phyloP scores from a whole-genome alignment of 2,113 vertebrate genomes.

The Hiodon alosoides region DNA sequence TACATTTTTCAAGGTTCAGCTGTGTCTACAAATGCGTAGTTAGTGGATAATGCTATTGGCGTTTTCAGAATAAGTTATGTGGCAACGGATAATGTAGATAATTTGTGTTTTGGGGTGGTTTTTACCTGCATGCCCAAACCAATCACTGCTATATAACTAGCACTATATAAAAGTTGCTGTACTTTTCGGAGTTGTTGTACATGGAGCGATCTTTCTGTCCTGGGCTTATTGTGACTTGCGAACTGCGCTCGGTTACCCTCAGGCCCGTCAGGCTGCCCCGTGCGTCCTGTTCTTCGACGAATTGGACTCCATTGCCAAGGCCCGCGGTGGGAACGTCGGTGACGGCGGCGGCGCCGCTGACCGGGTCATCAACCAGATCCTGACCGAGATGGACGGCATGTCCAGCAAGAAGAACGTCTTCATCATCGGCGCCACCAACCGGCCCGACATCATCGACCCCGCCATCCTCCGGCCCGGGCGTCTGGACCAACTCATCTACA shows the following conservation, averaged over 20 bases:
- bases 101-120: neutral
- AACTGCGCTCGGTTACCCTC: neutral
- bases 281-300: slow-evolving; percentile 98
- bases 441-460: slow-evolving; percentile 96
- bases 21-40: neutral
- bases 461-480: slow-evolving; percentile 93
- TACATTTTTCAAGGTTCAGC: too few species aligned
- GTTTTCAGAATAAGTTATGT: neutral
- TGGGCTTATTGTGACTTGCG: neutral
- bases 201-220: too few species aligned
- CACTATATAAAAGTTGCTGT: too few species aligned
- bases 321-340: slow-evolving; percentile 90
- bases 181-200: too few species aligned
- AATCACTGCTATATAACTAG: too few species aligned
- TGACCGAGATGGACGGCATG: slow-evolving; percentile 99
- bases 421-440: slow-evolving; percentile 96
- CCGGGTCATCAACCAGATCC: slow-evolving; percentile 96
- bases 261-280: slow-evolving; percentile 94
- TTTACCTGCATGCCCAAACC: too few species aligned
- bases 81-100: neutral
- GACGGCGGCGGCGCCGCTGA: slow-evolving; percentile 94
- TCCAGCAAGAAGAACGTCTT: slow-evolving; percentile 98
- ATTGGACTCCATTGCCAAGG: slow-evolving; percentile 95
- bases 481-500: slow-evolving; percentile 96
- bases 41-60: neutral